phyloP scores from a whole-genome alignment of 2,113 vertebrate species.

The Ceyx melanurus region DNA sequence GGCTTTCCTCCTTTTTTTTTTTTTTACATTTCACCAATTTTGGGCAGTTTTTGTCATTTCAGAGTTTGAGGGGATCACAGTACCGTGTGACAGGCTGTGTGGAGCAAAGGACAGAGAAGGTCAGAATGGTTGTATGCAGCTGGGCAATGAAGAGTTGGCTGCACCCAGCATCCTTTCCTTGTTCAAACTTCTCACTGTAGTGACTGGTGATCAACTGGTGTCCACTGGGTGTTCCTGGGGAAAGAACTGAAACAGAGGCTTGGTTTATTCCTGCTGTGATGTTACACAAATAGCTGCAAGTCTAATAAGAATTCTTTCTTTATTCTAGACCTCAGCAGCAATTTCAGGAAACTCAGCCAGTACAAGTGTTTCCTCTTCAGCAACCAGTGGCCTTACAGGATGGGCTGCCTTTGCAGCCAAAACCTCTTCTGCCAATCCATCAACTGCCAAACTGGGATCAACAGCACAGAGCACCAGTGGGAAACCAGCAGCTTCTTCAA shows the following conservation, averaged over 20 bases:
- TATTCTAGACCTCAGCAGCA: slow-evolving; percentile 80
- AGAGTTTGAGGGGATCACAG: not conserved
- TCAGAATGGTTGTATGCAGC: not conserved
- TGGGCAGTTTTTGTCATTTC: not conserved
- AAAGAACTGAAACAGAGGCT: not conserved
- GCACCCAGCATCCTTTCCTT: not conserved
- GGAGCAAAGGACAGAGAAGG: not conserved
- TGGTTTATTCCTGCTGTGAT: not conserved
- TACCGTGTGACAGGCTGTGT: not conserved
- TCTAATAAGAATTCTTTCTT: slow-evolving; percentile 30
- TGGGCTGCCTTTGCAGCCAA: slow-evolving; percentile 98
- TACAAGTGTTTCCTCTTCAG: slow-evolving; percentile 80
- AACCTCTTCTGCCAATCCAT: slow-evolving; percentile 82
- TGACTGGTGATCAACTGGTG: not conserved
- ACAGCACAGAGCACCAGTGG: slow-evolving; percentile 75
- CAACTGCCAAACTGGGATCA: slow-evolving; percentile 85
- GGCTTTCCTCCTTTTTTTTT: not conserved
- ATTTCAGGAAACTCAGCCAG: slow-evolving; percentile 83
- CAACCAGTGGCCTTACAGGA: slow-evolving; percentile 89
- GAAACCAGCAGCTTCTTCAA: slow-evolving; percentile 80
- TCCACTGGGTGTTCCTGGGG: not conserved
- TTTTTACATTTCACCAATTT: not conserved
- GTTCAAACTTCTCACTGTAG: not conserved
- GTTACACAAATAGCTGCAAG: not conserved
- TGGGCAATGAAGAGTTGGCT: not conserved